These are phyloP conservation scores for Pseudopodoces humilis DNA, from an alignment of 2,113 vertebrate species.

Conservation along the genomic window DNA sequence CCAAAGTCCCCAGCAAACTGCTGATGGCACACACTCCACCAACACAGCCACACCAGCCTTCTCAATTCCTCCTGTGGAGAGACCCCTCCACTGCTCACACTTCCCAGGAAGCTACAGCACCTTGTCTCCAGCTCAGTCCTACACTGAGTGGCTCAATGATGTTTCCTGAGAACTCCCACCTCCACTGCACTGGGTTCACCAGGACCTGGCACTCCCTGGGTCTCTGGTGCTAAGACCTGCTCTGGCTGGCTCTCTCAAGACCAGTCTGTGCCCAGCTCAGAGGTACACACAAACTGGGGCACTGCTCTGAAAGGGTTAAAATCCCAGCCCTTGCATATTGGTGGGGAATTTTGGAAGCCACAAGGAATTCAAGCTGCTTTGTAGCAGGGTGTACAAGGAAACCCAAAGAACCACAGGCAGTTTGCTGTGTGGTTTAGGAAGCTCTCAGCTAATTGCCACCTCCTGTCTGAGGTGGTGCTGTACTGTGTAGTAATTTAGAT, in stretches of 20 bases:
- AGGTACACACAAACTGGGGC: neutral
- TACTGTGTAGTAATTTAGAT: neutral
- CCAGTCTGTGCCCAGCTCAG: neutral
- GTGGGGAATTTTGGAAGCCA: neutral
- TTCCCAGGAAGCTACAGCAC: neutral
- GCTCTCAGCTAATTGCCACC: neutral
- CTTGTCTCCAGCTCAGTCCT: neutral
- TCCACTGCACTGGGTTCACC: accelerated
- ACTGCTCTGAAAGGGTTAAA: neutral
- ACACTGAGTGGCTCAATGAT: accelerated
- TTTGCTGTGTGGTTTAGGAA: neutral
- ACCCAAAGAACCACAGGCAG: neutral
- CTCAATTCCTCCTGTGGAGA: neutral
- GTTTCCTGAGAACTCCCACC: neutral
- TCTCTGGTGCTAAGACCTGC: neutral
- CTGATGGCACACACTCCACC: too few species aligned
- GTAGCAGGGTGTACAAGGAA: neutral
- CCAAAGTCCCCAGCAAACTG: neutral
- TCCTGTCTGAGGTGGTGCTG: neutral
- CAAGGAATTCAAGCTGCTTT: neutral
- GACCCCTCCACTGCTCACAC: accelerated
- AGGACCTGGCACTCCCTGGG: neutral
- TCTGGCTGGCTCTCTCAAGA: neutral
- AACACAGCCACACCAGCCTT: neutral
- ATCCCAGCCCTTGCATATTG: neutral